Evolutionary conservation across 1,140 invertebrate species (phyloP), one percentile per base, ranked within the genome.

Genomic region (Dolichoris vasculosae): DNA sequence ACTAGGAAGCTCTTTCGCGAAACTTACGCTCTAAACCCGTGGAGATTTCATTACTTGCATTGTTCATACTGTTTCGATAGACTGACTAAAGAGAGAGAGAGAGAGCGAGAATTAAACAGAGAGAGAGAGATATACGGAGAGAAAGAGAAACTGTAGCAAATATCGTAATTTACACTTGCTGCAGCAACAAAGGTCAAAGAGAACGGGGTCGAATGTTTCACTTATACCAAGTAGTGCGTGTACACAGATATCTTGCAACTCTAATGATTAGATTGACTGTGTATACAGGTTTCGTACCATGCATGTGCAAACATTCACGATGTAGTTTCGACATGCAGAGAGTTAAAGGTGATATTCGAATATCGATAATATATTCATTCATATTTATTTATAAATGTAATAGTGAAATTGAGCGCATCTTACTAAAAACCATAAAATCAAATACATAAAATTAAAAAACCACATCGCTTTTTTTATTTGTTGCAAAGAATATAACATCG

Each of bases 81-180:
- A 59, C 15, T 3, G 4, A 59, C 8, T 20, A 59, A 59, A 59
- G 55, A 59, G 15, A 59, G 55, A 59, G 20, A 59, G 15, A 3
- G 17, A 40, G n/a, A n/a, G 38, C 13, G 78, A 30, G 63, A n/a
- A n/a, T 17, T 11, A 43, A 23, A 40, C 23, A 35, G 35, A 46
- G 43, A 48, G 64, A 6, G 46, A 59, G 30, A 6, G 55, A 38
- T 20, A 38, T 32, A 6, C 30, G 48, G 4, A 3, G 79, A 23
- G 20, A 32, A 43, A 20, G 63, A 48, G 43, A 4, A 46, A n/a
- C 30, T 30, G 67, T 40, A 83, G 38, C 69, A 83, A 83, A 83
- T 83, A 83, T 83, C 69, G 81, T 75, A 83, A 83, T 83, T 83
- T 83, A 83, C 81, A 48, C 69, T 73, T 75, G 51, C 69, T 30